phyloP scores from a whole-genome alignment of 2,888 invertebrate species.

The Gisinianus flammeolus region DNA sequence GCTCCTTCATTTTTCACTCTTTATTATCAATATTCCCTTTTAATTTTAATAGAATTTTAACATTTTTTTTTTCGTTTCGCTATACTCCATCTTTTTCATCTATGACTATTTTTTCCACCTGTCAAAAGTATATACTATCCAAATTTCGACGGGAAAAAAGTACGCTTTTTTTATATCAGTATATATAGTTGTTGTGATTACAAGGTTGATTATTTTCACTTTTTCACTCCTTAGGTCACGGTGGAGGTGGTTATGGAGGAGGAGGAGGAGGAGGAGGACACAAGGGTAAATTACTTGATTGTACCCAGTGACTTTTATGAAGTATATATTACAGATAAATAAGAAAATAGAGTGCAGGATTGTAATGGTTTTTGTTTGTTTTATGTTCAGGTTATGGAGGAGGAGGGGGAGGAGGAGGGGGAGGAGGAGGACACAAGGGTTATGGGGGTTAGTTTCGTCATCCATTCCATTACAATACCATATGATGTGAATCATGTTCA shows the following conservation, averaged over 20 bases:
- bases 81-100: background rate
- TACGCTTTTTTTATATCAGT: too few relatives aligned
- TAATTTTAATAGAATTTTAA: too few relatives aligned
- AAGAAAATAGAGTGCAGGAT: too few relatives aligned
- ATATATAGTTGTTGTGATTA: too few relatives aligned
- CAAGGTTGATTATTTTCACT: too few relatives aligned
- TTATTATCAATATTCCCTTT: too few relatives aligned
- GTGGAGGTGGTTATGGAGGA: conserved; percentile 43
- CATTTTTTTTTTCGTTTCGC: background rate
- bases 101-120: background rate
- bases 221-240: conserved; percentile 29
- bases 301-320: too few relatives aligned
- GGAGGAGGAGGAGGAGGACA: conserved; percentile 44
- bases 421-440: conserved; percentile 42
- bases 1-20: too few relatives aligned
- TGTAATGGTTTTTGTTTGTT: background rate
- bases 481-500: too few relatives aligned
- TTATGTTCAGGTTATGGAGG: conserved; percentile 38
- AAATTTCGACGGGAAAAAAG: too few relatives aligned
- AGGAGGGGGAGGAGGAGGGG: conserved; percentile 41
- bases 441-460: conserved; percentile 24
- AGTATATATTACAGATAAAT: too few relatives aligned
- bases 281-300: conserved; percentile 21
- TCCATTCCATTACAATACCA: too few relatives aligned
- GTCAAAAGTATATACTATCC: background rate